Base-by-base conservation (phyloP, 2,888 invertebrate genomes). In the Drepana falcataria region DNA sequence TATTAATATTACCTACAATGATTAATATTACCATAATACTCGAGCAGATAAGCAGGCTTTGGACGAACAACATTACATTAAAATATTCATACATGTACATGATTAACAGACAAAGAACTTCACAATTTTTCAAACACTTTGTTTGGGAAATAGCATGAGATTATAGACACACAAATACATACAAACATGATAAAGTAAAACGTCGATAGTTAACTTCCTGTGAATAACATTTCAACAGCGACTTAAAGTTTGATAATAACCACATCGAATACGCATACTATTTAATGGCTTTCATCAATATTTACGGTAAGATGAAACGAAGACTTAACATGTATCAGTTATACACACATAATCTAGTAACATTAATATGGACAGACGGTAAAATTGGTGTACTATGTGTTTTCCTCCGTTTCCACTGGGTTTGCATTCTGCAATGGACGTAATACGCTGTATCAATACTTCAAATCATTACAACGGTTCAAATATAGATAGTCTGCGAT, bases 401-500 rank as follows among this genome's bases (percentile, higher is more conserved):
- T 85, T 80, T 75, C 85, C 72, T 86, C 90, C 85, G 71, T 78
- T 82, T 87, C 89, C 76, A 85, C 87, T 75, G 79, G 77, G 73
- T 81, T 81, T 79, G 87, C 82, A 72, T 83, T 90, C 90, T 91
- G 90, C 86, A 91, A 91, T 80, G 89, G 87, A 90, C 76, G 87
- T 84, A 86, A 87, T 82, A 77, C 66, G 71, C 65, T 74, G 71
- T 75, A 77, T 87, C 76, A 89, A 79, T 87, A 83, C 63, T 58
- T 51, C n/a, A 66, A 55, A 60, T 64, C 58, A 54, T 57, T 53
- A 56, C 62, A 44, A 44, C 56, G 61, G 53, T 59, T 68, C 61
- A 67, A 69, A 56, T 55, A 47, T 61, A 55, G 61, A 58, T 56
- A 61, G 59, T 65, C 65, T 64, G 67, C 60, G 69, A 71, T 75